Conservation (phyloP, 2,113 vertebrate species). For the Mola mola region DNA sequence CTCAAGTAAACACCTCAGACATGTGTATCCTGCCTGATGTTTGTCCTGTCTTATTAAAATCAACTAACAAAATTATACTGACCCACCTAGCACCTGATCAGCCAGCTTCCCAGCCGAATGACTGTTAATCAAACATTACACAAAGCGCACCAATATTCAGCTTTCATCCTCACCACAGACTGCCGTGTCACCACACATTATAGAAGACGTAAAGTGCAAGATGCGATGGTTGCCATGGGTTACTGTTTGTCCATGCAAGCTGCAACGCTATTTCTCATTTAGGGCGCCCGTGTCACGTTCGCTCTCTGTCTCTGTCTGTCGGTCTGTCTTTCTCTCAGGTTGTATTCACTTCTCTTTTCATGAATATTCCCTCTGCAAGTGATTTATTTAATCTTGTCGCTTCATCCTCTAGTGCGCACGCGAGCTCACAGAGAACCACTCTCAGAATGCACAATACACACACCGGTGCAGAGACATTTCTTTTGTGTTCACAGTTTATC, state of each 20-base stretch:
- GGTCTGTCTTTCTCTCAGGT: constrained; percentile 39
- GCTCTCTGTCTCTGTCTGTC: constrained; percentile 32
- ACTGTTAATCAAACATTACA: constrained; percentile 10
- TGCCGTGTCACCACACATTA: too few relatives aligned
- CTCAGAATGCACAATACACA: constrained; percentile 31
- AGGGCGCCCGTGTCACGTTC: constrained; percentile 59
- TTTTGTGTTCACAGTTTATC: constrained; percentile 38
- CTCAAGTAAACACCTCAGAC: not conserved
- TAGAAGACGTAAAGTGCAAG: constrained; percentile 24
- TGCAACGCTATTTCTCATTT: constrained; percentile 67
- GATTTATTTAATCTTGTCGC: constrained; percentile 72
- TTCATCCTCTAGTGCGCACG: constrained; percentile 54
- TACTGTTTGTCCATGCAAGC: constrained; percentile 58
- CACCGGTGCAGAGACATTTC: constrained; percentile 29
- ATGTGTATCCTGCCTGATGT: too few relatives aligned
- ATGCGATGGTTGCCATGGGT: constrained; percentile 60
- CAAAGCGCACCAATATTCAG: constrained; percentile 16
- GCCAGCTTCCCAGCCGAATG: constrained; percentile 7
- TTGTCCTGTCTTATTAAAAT: too few relatives aligned
- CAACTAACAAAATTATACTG: too few relatives aligned
- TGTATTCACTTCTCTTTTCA: constrained; percentile 64
- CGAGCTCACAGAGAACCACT: constrained; percentile 5
- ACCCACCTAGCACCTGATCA: not conserved
- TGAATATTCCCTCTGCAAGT: constrained; percentile 71
- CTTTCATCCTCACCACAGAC: not conserved